Percentiles rank a stretch among this genome's conserved stretches.
Evolutionary conservation across 2,888 invertebrate genomes (phyloP).

Genomic region (Leptopilina syphax): DNA sequence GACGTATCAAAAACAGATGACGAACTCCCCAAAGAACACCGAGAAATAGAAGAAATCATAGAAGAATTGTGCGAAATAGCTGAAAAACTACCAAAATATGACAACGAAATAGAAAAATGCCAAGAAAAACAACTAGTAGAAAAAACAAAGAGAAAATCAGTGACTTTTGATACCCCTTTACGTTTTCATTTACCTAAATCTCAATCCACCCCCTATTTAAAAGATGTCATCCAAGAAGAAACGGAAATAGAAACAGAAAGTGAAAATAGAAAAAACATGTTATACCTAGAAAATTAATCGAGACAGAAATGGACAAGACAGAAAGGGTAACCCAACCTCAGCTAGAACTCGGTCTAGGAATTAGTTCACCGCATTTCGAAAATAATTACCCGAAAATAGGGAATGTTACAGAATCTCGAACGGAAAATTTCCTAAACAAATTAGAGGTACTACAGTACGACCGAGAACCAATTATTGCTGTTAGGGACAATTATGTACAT

Average conservation of each 20-base stretch:
- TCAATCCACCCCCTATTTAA: neutral
- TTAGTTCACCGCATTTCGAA: neutral
- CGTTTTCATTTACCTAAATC: neutral
- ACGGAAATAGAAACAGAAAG: neutral
- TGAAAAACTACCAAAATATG: neutral
- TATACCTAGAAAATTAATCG: neutral
- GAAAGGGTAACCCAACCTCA: neutral
- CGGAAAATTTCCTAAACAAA: too few species aligned
- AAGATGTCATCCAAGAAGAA: neutral
- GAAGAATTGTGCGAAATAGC: neutral
- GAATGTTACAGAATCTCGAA: too few species aligned
- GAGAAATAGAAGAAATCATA: neutral
- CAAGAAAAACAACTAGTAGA: neutral
- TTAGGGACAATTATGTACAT: too few species aligned
- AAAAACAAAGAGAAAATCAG: neutral
- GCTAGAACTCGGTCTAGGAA: neutral
- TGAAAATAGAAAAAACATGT: neutral
- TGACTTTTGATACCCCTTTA: neutral
- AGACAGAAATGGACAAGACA: neutral
- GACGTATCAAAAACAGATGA: neutral
- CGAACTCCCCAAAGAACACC: neutral
- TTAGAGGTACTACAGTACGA: too few species aligned
- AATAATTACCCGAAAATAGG: neutral
- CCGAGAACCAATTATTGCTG: too few species aligned
- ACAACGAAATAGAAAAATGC: neutral